Base-by-base conservation (phyloP, 2,888 invertebrate species). In the Philaethria dido region DNA sequence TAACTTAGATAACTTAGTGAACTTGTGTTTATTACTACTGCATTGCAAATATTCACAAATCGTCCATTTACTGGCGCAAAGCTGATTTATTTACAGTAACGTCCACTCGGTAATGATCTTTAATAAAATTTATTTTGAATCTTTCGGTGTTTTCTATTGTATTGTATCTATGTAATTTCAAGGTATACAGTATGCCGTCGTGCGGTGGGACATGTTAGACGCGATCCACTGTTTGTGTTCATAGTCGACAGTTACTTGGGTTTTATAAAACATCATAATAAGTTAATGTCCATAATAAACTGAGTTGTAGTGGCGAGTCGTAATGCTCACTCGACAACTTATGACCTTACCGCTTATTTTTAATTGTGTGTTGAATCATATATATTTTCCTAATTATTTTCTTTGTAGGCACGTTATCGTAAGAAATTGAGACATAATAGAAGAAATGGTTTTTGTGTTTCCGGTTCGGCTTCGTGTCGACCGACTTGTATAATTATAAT, bases 151-250 rank as follows among this genome's bases (percentile, higher is more conserved):
- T 57, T 42, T 57, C 42, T 57, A 16, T 52, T 11, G 25, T 50
- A 25, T 33, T 39, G 42, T 22, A 33, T 25, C 36, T 60, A 16
- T 44, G 44, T 45, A 44, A 39, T 45, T 25, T 16, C 33, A 82
- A 79, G 80, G 80, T 82, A n/a, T n/a, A n/a, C n/a, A n/a, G 78
- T 83, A 79, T 81, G 79, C 80, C 84, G 82, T 84, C 75, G 84
- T 81, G 81, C 82, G 83, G 83, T 86, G 83, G 82, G 84, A 84
- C 81, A 81, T 84, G 79, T 77, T 82, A 84, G 82, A 86, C 81
- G 83, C 84, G 83, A 87, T 83, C 91, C 91, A 90, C 91, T 80
- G 86, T 87, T 89, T 92, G 92, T 92, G 92, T 92, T 91, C 92
- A 91, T 84, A 87, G 85, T 81, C 77, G 83, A 85, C 89, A 83